A percentile compares a stretch with the other conserved stretches of the same genome.
Conservation (phyloP, 2,797 vertebrate species). For the Sarcoramphus papa region DNA sequence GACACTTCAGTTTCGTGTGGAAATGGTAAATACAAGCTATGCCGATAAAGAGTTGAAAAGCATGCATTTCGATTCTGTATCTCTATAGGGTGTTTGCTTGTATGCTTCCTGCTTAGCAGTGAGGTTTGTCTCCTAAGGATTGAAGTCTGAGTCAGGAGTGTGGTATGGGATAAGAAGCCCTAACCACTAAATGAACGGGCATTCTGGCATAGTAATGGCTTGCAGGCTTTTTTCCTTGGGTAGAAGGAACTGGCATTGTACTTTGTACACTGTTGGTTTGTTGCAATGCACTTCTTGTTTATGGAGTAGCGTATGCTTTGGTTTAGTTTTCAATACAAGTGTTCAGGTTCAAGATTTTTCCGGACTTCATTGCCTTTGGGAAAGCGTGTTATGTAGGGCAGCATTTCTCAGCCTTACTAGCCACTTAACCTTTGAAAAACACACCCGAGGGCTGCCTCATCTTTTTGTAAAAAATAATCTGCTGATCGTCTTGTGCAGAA, state of each 20-base stretch:
- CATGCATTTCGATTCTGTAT: neutral
- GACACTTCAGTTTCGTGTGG: neutral
- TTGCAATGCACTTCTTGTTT: neutral
- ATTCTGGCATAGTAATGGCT: neutral
- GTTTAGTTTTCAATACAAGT: neutral
- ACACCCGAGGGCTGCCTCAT: neutral
- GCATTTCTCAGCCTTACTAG: neutral
- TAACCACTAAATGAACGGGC: neutral
- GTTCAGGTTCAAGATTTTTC: neutral
- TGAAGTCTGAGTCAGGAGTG: neutral
- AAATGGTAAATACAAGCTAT: neutral
- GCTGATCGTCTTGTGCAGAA: neutral
- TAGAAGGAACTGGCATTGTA: fast-evolving
- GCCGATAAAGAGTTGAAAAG: neutral
- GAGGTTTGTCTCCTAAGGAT: neutral
- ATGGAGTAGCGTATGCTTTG: neutral
- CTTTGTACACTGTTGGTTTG: neutral
- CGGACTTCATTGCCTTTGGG: neutral
- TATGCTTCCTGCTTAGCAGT: neutral
- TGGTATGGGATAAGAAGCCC: neutral
- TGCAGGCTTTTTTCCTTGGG: neutral
- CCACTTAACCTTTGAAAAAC: neutral
- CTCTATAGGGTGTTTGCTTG: neutral
- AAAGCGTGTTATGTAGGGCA: neutral
- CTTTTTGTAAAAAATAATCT: neutral